Evolutionary conservation across 1,140 invertebrate species (phyloP).

Genomic region (Lordiphosa clarofinis): DNA sequence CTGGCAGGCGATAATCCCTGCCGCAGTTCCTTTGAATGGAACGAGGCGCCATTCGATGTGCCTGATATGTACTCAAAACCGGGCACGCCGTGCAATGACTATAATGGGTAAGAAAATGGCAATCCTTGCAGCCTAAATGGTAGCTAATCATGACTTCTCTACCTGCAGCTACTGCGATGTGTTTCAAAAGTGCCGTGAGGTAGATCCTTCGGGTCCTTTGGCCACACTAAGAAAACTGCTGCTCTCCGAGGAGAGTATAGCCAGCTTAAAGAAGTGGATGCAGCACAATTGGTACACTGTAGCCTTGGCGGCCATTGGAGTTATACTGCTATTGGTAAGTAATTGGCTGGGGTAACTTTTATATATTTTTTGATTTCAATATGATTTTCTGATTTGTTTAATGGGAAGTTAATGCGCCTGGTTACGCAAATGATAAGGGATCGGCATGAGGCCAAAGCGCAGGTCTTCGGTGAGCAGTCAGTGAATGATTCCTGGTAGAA

Average conservation of each 20-base stretch:
- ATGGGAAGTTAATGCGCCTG: constrained; percentile 61
- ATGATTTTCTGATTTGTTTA: constrained; percentile 21
- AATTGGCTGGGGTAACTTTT: too few species aligned
- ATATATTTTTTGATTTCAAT: neutral
- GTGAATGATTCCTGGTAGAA: constrained; percentile 25
- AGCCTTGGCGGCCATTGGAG: constrained; percentile 86
- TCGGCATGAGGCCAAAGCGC: constrained; percentile 61
- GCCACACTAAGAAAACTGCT: constrained; percentile 92
- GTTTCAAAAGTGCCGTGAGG: constrained; percentile 97
- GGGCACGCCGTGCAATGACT: constrained; percentile 98
- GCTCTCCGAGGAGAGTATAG: constrained; percentile 93
- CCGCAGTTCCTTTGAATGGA: constrained; percentile 95
- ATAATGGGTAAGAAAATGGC: constrained; percentile 85
- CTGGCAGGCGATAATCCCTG: constrained; percentile 89
- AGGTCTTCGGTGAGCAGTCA: constrained; percentile 43
- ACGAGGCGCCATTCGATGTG: constrained; percentile 91
- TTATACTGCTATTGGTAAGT: constrained; percentile 89
- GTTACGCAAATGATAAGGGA: constrained; percentile 71
- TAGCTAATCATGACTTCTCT: too few species aligned
- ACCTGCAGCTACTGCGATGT: constrained; percentile 94
- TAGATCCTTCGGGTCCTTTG: constrained; percentile 96
- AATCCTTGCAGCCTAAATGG: too few species aligned
- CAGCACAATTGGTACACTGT: constrained; percentile 92
- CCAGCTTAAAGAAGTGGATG: constrained; percentile 92
- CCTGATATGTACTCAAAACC: constrained; percentile 96